A percentile compares a stretch with the other conserved stretches of the same genome.
Conservation (phyloP, 2,797 vertebrate species). For the Chrysocyon brachyurus region DNA sequence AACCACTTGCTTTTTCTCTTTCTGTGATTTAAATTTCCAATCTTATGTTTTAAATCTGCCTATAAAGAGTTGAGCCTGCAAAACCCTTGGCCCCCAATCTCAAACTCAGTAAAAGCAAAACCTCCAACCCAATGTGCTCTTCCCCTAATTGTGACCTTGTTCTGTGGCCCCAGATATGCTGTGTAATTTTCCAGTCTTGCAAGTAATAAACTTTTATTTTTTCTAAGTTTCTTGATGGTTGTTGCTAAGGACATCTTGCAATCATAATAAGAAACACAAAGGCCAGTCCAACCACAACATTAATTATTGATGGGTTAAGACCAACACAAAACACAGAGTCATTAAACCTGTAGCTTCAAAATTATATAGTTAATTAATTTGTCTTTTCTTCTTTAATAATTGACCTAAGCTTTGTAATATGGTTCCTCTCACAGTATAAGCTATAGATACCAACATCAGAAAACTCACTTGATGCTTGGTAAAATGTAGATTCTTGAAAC, state of each 20-base stretch:
- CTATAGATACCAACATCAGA: neutral
- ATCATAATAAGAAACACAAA: neutral
- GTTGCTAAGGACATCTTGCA: neutral
- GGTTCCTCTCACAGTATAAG: constrained; percentile 1
- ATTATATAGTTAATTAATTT: neutral
- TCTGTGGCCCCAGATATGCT: neutral
- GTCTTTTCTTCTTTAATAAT: constrained; percentile 36
- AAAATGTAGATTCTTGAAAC: constrained; percentile 19
- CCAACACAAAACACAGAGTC: neutral
- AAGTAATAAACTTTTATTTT: neutral
- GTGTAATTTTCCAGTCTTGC: neutral
- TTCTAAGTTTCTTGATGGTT: neutral
- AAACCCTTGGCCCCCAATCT: neutral
- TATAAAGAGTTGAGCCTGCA: neutral
- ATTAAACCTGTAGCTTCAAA: neutral
- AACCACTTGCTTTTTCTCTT: neutral
- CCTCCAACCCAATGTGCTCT: neutral
- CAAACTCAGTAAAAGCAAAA: neutral
- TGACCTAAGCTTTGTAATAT: constrained; percentile 27
- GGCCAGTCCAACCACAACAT: neutral
- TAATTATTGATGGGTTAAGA: neutral
- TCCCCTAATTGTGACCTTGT: neutral
- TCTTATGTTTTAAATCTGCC: neutral
- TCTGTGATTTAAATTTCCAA: neutral
- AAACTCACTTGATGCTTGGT: neutral